A percentile compares a stretch with the other conserved stretches of the same genome.
phyloP scores from a whole-genome alignment of 2,888 invertebrate species.

The Buathra laborator region DNA sequence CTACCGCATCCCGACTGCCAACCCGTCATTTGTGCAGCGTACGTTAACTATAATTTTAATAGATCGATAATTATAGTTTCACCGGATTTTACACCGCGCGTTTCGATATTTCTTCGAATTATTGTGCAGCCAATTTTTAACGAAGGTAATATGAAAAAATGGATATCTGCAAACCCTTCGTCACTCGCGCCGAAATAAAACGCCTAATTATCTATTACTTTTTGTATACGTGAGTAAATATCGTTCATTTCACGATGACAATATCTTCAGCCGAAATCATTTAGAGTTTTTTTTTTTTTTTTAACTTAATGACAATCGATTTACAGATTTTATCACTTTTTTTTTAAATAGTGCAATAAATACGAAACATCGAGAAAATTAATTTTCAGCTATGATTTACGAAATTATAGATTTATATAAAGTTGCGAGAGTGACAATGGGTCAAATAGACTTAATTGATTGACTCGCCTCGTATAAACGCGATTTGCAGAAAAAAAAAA shows the following conservation, averaged over 20 bases:
- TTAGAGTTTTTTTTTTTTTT: too few species aligned
- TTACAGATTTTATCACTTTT: too few species aligned
- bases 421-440: not conserved
- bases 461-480: not conserved
- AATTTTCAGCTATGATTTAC: too few species aligned
- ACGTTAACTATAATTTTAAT: constrained; percentile 77
- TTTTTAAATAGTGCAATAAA: too few species aligned
- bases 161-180: not conserved
- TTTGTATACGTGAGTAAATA: too few species aligned
- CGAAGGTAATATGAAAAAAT: not conserved
- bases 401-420: not conserved
- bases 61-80: not conserved
- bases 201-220: too few species aligned
- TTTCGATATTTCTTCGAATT: not conserved
- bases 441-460: not conserved
- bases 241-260: too few species aligned
- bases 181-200: not conserved
- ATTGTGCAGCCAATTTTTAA: not conserved
- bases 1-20: constrained; percentile 75
- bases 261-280: too few species aligned
- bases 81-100: not conserved
- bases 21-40: constrained; percentile 79
- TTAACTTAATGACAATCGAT: too few species aligned
- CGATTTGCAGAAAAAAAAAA: not conserved
- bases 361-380: too few species aligned